A percentile compares a stretch with the other conserved stretches of the same genome.
Conservation (phyloP, 2,888 invertebrate genomes). For the Cantharis lateralis region DNA sequence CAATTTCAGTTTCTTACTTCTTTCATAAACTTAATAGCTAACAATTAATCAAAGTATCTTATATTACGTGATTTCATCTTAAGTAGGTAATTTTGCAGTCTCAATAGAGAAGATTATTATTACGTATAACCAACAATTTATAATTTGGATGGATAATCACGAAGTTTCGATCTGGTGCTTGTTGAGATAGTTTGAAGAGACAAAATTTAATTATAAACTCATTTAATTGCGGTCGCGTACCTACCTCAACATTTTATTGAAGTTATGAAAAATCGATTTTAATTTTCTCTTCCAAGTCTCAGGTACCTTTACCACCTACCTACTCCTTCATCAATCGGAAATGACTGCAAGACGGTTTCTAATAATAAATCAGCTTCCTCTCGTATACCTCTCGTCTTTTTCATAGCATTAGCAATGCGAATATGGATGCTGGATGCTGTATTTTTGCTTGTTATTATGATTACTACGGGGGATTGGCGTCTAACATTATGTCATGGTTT, state of each 20-base stretch:
- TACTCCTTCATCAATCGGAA: slow-evolving; percentile 46
- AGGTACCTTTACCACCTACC: slow-evolving; percentile 25
- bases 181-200: background rate
- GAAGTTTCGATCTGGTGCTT: background rate
- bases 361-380: slow-evolving; percentile 45
- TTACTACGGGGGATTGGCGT: background rate
- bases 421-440: background rate
- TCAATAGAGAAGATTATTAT: background rate
- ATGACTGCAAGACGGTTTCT: slow-evolving; percentile 45
- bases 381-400: slow-evolving; percentile 1
- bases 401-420: slow-evolving; percentile 4
- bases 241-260: background rate
- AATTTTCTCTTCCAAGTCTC: slow-evolving; percentile 26
- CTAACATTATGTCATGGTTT: background rate
- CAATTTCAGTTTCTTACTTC: background rate
- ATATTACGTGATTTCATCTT: background rate
- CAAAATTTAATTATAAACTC: background rate
- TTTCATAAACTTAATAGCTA: background rate
- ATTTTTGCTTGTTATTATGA: background rate
- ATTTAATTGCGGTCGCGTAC: background rate
- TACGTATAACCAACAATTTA: background rate
- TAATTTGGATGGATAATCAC: background rate
- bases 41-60: background rate
- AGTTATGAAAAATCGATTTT: slow-evolving; percentile 18
- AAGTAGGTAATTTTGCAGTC: background rate